These are phyloP conservation scores for Periplaneta americana DNA, from an alignment of 1,140 invertebrate species.

Conservation along the genomic window DNA sequence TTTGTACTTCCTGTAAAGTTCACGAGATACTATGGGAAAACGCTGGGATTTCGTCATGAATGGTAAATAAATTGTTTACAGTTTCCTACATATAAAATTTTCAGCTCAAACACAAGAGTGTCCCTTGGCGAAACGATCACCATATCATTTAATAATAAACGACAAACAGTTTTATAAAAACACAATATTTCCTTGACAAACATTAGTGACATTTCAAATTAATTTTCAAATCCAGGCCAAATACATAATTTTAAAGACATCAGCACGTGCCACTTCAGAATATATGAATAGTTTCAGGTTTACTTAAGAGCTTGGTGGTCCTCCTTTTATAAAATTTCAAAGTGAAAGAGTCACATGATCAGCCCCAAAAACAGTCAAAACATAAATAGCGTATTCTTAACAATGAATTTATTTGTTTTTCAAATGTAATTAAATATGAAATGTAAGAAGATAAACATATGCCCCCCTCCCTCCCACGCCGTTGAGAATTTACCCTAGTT, in stretches of 20 bases:
- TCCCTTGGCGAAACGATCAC: background rate
- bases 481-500: background rate
- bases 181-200: background rate
- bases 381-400: background rate
- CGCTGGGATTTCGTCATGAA: background rate
- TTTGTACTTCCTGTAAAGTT: no score
- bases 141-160: background rate
- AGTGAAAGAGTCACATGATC: background rate
- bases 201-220: background rate
- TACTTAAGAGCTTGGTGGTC: background rate
- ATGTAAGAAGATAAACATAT: background rate
- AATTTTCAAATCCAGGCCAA: background rate
- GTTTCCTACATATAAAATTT: background rate
- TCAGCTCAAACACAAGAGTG: background rate
- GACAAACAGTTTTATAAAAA: background rate
- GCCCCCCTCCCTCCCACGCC: background rate
- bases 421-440: background rate
- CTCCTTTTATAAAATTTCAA: background rate
- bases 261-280: background rate
- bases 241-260: background rate
- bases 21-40: no score
- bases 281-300: background rate
- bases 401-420: background rate
- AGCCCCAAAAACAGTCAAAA: background rate
- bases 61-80: background rate